phyloP scores from a whole-genome alignment of 2,888 invertebrate genomes.

The Pinctada fucata region DNA sequence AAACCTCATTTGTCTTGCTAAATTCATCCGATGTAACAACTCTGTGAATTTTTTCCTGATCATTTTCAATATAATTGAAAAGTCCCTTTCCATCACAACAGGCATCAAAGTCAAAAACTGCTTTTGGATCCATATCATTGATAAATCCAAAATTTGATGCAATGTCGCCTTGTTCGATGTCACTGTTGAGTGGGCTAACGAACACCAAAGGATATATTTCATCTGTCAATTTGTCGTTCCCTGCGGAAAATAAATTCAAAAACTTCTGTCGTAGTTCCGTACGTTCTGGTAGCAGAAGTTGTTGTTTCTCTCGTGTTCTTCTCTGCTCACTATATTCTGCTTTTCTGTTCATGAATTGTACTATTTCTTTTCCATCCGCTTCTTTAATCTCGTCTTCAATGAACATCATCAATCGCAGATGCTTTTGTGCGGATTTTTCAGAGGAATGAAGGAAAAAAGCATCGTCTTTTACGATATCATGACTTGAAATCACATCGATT shows the following conservation, averaged over 20 bases:
- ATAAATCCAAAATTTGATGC: conserved; percentile 44
- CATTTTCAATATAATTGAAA: conserved; percentile 39
- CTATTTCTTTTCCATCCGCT: conserved; percentile 28
- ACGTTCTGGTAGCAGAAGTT: not conserved
- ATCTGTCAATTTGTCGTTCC: conserved; percentile 40
- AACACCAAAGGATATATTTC: conserved; percentile 50
- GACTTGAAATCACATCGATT: conserved; percentile 49
- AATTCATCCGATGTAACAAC: conserved; percentile 53
- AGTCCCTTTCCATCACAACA: conserved; percentile 36
- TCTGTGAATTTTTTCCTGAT: conserved; percentile 41
- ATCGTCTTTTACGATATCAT: conserved; percentile 34
- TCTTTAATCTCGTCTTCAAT: too few species aligned
- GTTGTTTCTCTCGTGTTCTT: conserved; percentile 25
- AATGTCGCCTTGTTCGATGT: conserved; percentile 30
- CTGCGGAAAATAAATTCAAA: conserved; percentile 46
- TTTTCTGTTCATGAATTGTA: conserved; percentile 39
- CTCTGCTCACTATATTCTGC: conserved; percentile 17
- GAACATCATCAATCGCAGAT: not conserved
- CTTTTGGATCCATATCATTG: conserved; percentile 47
- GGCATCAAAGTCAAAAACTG: conserved; percentile 54
- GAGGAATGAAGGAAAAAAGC: conserved; percentile 38
- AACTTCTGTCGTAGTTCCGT: conserved; percentile 45
- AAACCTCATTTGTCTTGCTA: conserved; percentile 37
- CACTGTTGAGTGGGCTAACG: conserved; percentile 40
- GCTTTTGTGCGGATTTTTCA: not conserved